Evolutionary conservation across 35 echinoderm and acorn worm species (phyloP), one percentile per base, ranked within the genome.

Genomic region (Heliocidaris tuberculata): DNA sequence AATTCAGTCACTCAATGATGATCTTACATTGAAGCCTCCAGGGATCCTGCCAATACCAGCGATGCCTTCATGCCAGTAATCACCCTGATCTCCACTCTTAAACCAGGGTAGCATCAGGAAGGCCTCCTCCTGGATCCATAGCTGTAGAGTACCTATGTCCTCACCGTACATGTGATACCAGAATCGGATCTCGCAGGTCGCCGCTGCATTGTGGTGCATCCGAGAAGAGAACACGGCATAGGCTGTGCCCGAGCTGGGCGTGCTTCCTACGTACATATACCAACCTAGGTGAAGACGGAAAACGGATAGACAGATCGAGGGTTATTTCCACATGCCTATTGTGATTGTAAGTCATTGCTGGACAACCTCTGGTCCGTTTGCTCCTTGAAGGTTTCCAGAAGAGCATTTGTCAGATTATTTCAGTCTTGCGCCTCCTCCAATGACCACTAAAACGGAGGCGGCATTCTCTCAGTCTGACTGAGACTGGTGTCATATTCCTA

Each of bases 141-240:
- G 94, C 29, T 96, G 87, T 24, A 99, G 93, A 10, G 48, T 50
- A 6, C 98, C 98, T 2, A 99, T 97, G 32, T 96, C 95, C 6
- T 92, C 50, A 16, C 98, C 98, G 4, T 88, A 88, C 94, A 99
- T 95, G 95, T 99, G 96, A 29, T 85, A 95, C 95, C 96, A 97
- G 96, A 98, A 98, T 0, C 94, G 95, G 10, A 97, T 42, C 87
- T 98, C 95, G 59, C 97, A 98, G 87, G 95, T 97, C 32, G 96
- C 94, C 29, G 96, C 97, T 2, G 96, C 92, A 60, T 98, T 97
- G 48, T 94, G 95, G 54, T 96, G 52, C 9, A 49, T 95, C 10
- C 96, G 96, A 24, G 95, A 96, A 8, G 59, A 92, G 13, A 97
- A 85, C 24, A 85, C 94, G 2, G 95, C 98, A 42, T 92, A 99